Conservation (phyloP, 2,113 vertebrate genomes). For the Mungos mungo region DNA sequence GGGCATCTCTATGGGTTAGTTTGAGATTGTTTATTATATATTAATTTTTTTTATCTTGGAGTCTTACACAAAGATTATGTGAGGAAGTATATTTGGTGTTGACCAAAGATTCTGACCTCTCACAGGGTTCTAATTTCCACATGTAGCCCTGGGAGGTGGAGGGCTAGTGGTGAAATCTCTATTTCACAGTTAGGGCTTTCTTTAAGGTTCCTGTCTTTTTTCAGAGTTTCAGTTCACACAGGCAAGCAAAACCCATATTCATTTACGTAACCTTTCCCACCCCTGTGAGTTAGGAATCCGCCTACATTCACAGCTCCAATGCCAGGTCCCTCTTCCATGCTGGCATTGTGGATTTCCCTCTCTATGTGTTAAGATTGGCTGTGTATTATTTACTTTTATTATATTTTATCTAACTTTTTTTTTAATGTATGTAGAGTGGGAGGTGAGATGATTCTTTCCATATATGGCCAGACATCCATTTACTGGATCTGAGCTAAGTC, state of each 20-base stretch:
- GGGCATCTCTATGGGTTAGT: neutral
- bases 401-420: neutral
- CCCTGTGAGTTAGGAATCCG: neutral
- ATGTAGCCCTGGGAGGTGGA: accelerated
- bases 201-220: neutral
- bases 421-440: neutral
- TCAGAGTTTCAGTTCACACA: neutral
- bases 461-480: neutral
- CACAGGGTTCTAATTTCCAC: neutral
- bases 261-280: neutral
- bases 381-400: neutral
- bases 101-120: neutral
- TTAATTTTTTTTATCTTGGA: neutral
- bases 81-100: neutral
- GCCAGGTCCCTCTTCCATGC: neutral
- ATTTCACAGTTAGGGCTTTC: neutral
- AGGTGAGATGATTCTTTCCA: neutral
- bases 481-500: neutral
- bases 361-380: neutral
- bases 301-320: neutral
- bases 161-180: neutral
- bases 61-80: neutral
- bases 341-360: neutral
- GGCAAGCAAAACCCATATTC: neutral
- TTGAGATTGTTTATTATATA: neutral